These are phyloP conservation scores for Dasypogon diadema DNA, from an alignment of 2,888 invertebrate species.

Conservation along the genomic window DNA sequence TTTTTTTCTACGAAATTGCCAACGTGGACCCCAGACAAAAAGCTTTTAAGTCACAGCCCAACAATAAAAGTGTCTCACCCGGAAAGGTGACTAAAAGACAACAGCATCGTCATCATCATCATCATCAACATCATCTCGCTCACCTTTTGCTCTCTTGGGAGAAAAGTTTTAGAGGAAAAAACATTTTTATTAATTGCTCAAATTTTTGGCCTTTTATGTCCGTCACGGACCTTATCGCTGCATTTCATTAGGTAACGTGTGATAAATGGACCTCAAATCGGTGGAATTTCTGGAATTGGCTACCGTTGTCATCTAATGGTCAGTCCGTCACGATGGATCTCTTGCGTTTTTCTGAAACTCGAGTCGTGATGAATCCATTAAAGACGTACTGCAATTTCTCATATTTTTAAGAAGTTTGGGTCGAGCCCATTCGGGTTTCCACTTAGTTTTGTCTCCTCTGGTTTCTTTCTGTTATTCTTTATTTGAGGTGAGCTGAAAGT, in stretches of 20 bases:
- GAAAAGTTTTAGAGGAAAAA: constrained; percentile 20
- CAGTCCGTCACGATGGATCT: constrained; percentile 57
- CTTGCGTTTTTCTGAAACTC: constrained; percentile 57
- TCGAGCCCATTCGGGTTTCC: constrained; percentile 13
- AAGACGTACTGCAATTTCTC: constrained; percentile 46
- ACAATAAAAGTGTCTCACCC: no score
- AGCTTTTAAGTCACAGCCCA: no score
- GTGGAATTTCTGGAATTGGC: constrained; percentile 54
- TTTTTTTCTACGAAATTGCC: no score
- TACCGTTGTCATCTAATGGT: constrained; percentile 52
- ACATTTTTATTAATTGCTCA: constrained; percentile 54
- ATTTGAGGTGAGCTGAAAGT: not conserved
- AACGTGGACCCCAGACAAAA: no score
- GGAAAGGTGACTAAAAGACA: no score
- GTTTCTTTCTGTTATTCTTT: constrained; percentile 17
- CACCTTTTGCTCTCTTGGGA: constrained; percentile 36
- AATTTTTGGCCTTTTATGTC: constrained; percentile 53
- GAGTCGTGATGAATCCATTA: constrained; percentile 51
- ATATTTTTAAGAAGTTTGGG: constrained; percentile 36
- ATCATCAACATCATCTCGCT: not conserved
- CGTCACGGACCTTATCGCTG: constrained; percentile 52
- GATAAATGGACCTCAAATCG: constrained; percentile 51
- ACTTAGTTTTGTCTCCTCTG: not conserved
- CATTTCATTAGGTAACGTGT: constrained; percentile 51
- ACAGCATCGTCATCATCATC: no score